phyloP scores from a whole-genome alignment of 1,140 invertebrate genomes.

The Zaprionus camerounensis region DNA sequence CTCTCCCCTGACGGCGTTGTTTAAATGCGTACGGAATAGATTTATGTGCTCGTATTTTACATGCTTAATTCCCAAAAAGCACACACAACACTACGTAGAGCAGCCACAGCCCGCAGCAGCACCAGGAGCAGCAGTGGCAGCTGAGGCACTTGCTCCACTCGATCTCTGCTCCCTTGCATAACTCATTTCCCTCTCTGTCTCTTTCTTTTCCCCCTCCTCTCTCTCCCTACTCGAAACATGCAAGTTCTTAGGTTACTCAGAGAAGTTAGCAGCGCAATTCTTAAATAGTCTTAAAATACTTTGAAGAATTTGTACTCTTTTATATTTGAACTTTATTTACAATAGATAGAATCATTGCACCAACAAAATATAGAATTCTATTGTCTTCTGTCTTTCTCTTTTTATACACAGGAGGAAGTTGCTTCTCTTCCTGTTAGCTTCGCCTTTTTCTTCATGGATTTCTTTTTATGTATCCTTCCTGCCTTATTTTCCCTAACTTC shows the following conservation, averaged over 20 bases:
- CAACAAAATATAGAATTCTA: too few relatives aligned
- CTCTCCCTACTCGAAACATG: not conserved
- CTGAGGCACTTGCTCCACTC: conserved; percentile 49
- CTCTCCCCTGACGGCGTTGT: conserved; percentile 29
- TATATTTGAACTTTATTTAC: too few relatives aligned
- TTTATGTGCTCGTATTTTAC: conserved; percentile 80
- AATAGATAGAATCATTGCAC: too few relatives aligned
- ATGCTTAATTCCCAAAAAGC: conserved; percentile 68
- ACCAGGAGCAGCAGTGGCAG: not conserved
- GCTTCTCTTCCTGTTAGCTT: too few relatives aligned
- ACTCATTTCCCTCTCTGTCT: not conserved
- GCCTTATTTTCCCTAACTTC: not conserved
- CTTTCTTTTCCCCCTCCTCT: not conserved
- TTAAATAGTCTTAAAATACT: not conserved
- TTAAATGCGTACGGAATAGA: conserved; percentile 78
- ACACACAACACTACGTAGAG: conserved; percentile 8
- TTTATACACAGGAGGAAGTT: too few relatives aligned
- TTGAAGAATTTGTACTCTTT: not conserved
- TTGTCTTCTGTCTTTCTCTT: too few relatives aligned
- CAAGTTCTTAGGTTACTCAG: not conserved
- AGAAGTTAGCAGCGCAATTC: not conserved
- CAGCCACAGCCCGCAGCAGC: conserved; percentile 19
- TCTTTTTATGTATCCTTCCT: too few relatives aligned
- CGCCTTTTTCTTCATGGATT: too few relatives aligned
- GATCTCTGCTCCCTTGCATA: not conserved